Evolutionary conservation across 2,113 vertebrate species (phyloP).

Genomic region (Mobula birostris): DNA sequence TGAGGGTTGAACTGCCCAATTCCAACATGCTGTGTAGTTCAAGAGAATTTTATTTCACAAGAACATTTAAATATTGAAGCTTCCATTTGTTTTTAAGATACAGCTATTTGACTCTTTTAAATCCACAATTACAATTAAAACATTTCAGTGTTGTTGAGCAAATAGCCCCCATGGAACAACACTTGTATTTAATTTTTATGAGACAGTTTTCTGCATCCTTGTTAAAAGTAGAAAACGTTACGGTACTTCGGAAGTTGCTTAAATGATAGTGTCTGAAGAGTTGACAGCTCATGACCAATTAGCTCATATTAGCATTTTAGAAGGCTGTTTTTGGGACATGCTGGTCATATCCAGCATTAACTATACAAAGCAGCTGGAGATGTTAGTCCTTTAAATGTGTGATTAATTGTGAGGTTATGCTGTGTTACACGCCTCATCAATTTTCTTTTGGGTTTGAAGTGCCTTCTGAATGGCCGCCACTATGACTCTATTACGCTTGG

Average conservation of each 20-base stretch:
- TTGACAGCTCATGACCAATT: conserved; percentile 47
- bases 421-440: conserved; percentile 56
- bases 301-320: conserved; percentile 55
- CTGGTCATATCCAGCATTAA: conserved; percentile 43
- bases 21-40: background rate
- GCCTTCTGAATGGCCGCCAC: conserved; percentile 54
- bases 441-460: conserved; percentile 54
- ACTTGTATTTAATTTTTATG: background rate
- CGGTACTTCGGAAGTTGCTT: background rate
- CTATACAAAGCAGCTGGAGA: conserved; percentile 49
- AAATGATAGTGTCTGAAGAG: background rate
- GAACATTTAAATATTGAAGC: background rate
- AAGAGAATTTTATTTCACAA: background rate
- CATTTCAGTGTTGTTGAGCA: background rate
- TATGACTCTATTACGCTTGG: conserved; percentile 57
- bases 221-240: conserved; percentile 3
- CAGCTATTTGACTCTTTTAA: background rate
- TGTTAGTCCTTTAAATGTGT: conserved; percentile 56
- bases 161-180: background rate
- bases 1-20: background rate
- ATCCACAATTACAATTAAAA: background rate
- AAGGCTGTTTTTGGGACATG: conserved; percentile 46
- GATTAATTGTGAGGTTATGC: conserved; percentile 62
- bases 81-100: background rate
- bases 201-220: background rate